These are phyloP conservation scores for Epinephelus cyanopodus DNA, from an alignment of 2,113 vertebrate species.

Conservation along the genomic window DNA sequence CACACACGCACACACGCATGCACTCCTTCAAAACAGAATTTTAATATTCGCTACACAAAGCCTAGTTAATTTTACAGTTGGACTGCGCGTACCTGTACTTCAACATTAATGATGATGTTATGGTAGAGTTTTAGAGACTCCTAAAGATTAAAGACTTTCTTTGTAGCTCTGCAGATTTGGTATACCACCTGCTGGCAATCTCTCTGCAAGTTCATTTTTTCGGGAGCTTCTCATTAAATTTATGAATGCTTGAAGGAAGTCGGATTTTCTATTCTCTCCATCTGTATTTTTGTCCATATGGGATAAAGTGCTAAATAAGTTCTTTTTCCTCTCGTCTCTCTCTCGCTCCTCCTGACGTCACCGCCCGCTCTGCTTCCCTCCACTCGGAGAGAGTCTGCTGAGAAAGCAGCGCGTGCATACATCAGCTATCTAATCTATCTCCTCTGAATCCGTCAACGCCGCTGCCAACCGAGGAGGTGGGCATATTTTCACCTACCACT, in stretches of 20 bases:
- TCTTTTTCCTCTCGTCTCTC: slow-evolving; percentile 28
- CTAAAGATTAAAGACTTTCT: slow-evolving; percentile 68
- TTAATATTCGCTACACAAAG: slow-evolving; percentile 35
- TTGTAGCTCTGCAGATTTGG: slow-evolving; percentile 53
- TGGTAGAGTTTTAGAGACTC: slow-evolving; percentile 48
- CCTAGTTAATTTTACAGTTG: slow-evolving; percentile 41
- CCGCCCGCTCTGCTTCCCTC: slow-evolving; percentile 1
- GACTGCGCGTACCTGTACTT: slow-evolving; percentile 32
- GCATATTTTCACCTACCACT: slow-evolving; percentile 15
- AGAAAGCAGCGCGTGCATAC: slow-evolving; percentile 46
- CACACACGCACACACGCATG: slow-evolving; percentile 6
- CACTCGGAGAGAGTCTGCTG: slow-evolving; percentile 41
- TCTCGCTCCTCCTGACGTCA: slow-evolving; percentile 46
- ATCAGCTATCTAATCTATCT: slow-evolving; percentile 45
- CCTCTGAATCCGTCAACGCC: slow-evolving; percentile 37
- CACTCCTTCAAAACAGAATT: slow-evolving; percentile 8
- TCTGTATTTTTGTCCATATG: slow-evolving; percentile 58
- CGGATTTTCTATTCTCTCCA: slow-evolving; percentile 53
- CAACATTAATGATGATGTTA: slow-evolving; percentile 62
- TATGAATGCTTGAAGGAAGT: slow-evolving; percentile 60
- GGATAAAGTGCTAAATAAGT: slow-evolving; percentile 42
- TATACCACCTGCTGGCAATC: slow-evolving; percentile 66
- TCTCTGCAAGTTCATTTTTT: slow-evolving; percentile 46
- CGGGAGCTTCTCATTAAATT: slow-evolving; percentile 67
- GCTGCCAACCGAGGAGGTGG: slow-evolving; percentile 2